Evolutionary conservation across 2,888 invertebrate genomes (phyloP), one percentile per base, ranked within the genome.

Genomic region (Gnatocerus cornutus): DNA sequence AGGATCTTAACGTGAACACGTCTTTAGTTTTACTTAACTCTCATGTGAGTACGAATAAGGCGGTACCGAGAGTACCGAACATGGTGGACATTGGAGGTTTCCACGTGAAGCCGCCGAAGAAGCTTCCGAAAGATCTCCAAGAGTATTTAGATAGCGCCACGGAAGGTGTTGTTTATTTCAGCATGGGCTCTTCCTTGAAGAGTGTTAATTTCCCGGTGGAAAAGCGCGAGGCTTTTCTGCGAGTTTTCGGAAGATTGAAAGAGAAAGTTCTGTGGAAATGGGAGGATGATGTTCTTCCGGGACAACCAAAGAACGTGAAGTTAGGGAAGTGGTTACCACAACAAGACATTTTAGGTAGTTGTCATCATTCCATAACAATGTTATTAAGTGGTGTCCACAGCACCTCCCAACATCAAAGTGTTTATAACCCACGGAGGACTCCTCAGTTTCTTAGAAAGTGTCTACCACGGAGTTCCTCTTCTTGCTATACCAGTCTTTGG

Each of bases 221-320:
- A 0, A 87, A 86, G 71, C 82, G 85, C 27, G 79, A 85, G 14
- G 86, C 84, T 1, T 86, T 91, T 33, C 81, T 88, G 7, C 87
- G 87, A 61, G 87, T 87, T 3, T 88, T 91, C 58, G 83, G 86
- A 1, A 85, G 84, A 68, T 74, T 91, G 0, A 89, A 90, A 69
- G 88, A 90, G 69, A 88, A 86, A 1, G 87, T 91, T 0, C 76
- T 91, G 21, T 90, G 90, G 90, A 91, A 91, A 82, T 91, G 62
- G 62, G 71, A 71, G 48, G 53, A 29, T 6, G 81, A 81, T 0
- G 52, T 83, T 4, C 74, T 84, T 33, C 77, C 81, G 1, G 79
- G 78, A 27, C 77, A 83, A 74, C 83, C 84, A 0, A 64, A 77
- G 7, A 86, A 87, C 71, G 81, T 89, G 0, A 81, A 81, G 71